Conservation (phyloP, 2,113 vertebrate genomes). For the Podiceps cristatus region DNA sequence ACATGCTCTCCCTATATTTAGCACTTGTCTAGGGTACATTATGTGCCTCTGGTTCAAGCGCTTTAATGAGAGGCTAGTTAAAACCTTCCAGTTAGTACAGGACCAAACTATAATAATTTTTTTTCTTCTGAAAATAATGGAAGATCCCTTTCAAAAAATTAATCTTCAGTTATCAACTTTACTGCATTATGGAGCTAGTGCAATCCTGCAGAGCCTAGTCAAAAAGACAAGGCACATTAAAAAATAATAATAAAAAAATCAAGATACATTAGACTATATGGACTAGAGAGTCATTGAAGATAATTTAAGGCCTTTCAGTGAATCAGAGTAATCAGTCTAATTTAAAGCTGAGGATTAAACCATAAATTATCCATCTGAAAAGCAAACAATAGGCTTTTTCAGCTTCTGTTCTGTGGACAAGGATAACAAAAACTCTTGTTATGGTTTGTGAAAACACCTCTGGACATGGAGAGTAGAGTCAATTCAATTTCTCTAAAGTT, state of each 20-base stretch:
- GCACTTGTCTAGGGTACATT: constrained; percentile 58
- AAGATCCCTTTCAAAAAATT: constrained; percentile 81
- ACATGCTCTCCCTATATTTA: constrained; percentile 66
- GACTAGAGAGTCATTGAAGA: constrained; percentile 91
- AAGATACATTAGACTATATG: constrained; percentile 78
- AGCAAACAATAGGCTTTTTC: constrained; percentile 79
- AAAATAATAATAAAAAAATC: constrained; percentile 78
- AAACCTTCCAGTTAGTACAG: constrained; percentile 77
- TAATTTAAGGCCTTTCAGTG: constrained; percentile 96
- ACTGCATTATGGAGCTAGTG: constrained; percentile 96
- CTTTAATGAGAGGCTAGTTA: constrained; percentile 72
- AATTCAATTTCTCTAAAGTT: constrained; percentile 79
- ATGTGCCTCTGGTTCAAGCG: constrained; percentile 60
- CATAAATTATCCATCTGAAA: constrained; percentile 86
- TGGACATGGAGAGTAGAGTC: constrained; percentile 82
- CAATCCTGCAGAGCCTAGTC: constrained; percentile 96
- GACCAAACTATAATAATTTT: constrained; percentile 72
- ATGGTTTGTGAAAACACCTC: constrained; percentile 84
- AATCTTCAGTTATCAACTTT: constrained; percentile 81
- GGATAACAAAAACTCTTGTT: constrained; percentile 78
- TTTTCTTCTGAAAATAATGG: constrained; percentile 74
- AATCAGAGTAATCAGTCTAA: constrained; percentile 87
- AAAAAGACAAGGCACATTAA: constrained; percentile 95
- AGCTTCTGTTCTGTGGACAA: constrained; percentile 79
- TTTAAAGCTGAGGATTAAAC: constrained; percentile 90